Evolutionary conservation across 1,140 invertebrate genomes (phyloP).

Genomic region (Tetraneura akinire): DNA sequence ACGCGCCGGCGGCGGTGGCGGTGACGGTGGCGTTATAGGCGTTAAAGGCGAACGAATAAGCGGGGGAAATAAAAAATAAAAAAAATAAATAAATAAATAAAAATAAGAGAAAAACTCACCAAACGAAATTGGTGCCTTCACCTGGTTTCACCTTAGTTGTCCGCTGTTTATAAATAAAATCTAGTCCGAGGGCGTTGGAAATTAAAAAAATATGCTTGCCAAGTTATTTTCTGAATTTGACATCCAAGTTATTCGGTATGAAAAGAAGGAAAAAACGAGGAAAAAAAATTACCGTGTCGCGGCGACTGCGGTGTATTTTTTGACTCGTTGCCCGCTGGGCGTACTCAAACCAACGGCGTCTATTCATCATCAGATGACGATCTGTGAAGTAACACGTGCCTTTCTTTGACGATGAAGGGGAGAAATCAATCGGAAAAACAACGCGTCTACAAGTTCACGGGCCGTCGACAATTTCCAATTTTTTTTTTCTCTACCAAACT

Average conservation of each 20-base stretch:
- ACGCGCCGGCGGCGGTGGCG: too few species aligned
- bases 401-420: background rate
- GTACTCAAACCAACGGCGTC: background rate
- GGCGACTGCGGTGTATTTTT: constrained; percentile 29
- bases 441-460: background rate
- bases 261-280: constrained; percentile 19
- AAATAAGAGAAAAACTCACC: background rate
- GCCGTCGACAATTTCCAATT: background rate
- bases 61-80: background rate
- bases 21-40: too few species aligned
- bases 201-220: constrained; percentile 49
- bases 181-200: constrained; percentile 48
- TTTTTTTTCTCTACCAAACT: too few species aligned
- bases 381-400: background rate
- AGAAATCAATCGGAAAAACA: constrained; percentile 24
- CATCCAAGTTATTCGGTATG: constrained; percentile 46
- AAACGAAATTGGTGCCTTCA: constrained; percentile 17
- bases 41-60: too few species aligned
- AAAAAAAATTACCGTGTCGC: constrained; percentile 42
- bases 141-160: constrained; percentile 47
- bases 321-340: constrained; percentile 47
- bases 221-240: constrained; percentile 51
- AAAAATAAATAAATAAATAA: background rate
- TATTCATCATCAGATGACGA: constrained; percentile 33
- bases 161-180: constrained; percentile 51